phyloP scores from a whole-genome alignment of 2,113 vertebrate species.

The Furnarius figulus region DNA sequence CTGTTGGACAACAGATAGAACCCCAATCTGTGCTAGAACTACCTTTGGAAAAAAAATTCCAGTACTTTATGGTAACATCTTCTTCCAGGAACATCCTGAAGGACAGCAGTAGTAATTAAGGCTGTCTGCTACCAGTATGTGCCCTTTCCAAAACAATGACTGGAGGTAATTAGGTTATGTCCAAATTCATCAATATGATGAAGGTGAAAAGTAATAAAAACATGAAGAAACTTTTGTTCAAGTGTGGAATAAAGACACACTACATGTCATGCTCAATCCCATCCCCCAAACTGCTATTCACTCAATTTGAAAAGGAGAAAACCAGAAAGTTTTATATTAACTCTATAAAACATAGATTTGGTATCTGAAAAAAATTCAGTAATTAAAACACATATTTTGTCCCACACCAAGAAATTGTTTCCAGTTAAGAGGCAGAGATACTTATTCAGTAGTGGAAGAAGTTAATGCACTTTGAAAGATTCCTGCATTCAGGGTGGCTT shows the following conservation, averaged over 20 bases:
- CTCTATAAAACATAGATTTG: background rate
- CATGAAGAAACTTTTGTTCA: slow-evolving; percentile 2
- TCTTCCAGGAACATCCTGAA: slow-evolving; percentile 34
- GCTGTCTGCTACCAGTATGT: slow-evolving; percentile 25
- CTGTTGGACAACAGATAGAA: background rate
- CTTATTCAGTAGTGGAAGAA: background rate
- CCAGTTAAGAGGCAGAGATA: slow-evolving; percentile 5
- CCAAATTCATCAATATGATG: slow-evolving; percentile 68
- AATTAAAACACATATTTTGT: background rate
- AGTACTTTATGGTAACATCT: background rate
- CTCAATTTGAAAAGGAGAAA: background rate
- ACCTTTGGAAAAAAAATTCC: background rate
- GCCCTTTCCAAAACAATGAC: slow-evolving; percentile 26
- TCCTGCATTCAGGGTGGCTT: background rate
- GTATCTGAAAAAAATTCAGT: background rate
- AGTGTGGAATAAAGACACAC: background rate
- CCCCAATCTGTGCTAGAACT: background rate
- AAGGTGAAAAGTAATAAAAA: slow-evolving; percentile 44
- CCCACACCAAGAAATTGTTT: background rate
- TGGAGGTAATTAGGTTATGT: slow-evolving; percentile 55
- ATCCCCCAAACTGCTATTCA: background rate
- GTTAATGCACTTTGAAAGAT: slow-evolving; percentile 18
- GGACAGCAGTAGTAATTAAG: slow-evolving; percentile 25
- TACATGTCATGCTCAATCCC: background rate
- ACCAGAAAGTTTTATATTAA: background rate